Evolutionary conservation across 2,888 invertebrate species (phyloP).

Genomic region (Rhorus exstirpatorius): DNA sequence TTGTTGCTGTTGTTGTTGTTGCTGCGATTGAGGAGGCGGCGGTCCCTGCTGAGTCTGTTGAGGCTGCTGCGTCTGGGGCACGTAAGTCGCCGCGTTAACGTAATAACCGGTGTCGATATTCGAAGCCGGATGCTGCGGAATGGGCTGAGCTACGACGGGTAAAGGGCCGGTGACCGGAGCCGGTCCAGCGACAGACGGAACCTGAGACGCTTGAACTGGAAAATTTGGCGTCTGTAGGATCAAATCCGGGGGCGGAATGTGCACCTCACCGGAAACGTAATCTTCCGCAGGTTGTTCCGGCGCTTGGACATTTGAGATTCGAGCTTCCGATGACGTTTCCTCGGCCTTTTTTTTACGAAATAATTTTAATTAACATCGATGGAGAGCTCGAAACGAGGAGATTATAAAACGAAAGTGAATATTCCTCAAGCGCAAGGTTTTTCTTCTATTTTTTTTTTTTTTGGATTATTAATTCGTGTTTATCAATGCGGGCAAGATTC

Average conservation of each 20-base stretch:
- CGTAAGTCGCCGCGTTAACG: slow-evolving; percentile 86
- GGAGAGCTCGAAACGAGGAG: too few relatives aligned
- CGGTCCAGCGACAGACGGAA: slow-evolving; percentile 81
- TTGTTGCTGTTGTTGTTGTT: slow-evolving; percentile 74
- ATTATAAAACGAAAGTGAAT: too few relatives aligned
- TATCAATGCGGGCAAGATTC: too few relatives aligned
- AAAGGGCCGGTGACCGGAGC: slow-evolving; percentile 81
- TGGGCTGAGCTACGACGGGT: slow-evolving; percentile 83
- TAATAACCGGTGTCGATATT: slow-evolving; percentile 83
- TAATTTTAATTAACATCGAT: too few relatives aligned
- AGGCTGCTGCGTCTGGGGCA: slow-evolving; percentile 87
- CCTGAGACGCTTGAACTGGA: slow-evolving; percentile 80
- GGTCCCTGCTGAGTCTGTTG: slow-evolving; percentile 71
- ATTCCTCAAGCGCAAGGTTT: too few relatives aligned
- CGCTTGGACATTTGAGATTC: slow-evolving; percentile 85
- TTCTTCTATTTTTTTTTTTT: too few relatives aligned
- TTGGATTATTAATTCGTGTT: too few relatives aligned
- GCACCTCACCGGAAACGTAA: slow-evolving; percentile 81
- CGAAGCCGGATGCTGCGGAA: slow-evolving; percentile 81
- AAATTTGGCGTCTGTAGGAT: slow-evolving; percentile 81
- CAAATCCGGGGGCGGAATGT: slow-evolving; percentile 83
- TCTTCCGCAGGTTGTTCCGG: slow-evolving; percentile 82
- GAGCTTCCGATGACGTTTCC: slow-evolving; percentile 85
- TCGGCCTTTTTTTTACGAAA: too few relatives aligned
- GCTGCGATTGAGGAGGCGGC: slow-evolving; percentile 74